These are phyloP conservation scores for Otocyon megalotis DNA, from an alignment of 2,113 vertebrate genomes.

Conservation along the genomic window DNA sequence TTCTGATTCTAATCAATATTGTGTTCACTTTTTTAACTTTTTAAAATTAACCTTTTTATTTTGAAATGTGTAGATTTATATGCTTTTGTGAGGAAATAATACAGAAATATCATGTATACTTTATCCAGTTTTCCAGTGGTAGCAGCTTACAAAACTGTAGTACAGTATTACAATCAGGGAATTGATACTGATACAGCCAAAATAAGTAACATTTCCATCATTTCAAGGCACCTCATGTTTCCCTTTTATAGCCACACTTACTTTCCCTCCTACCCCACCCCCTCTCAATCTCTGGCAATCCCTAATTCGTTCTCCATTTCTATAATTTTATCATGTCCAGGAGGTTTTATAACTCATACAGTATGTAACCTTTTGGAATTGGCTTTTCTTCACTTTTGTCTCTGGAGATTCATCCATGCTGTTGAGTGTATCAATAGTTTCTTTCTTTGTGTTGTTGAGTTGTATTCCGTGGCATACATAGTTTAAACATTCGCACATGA, in stretches of 20 bases:
- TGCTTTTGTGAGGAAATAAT: neutral
- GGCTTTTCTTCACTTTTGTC: neutral
- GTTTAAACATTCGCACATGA: neutral
- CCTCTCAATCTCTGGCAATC: neutral
- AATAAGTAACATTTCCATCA: neutral
- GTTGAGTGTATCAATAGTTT: neutral
- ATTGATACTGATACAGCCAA: neutral
- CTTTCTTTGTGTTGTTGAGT: neutral
- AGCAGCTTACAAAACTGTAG: neutral
- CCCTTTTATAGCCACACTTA: neutral
- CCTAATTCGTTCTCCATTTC: neutral
- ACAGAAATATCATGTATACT: neutral
- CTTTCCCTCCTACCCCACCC: neutral
- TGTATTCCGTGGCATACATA: neutral
- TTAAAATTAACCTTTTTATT: neutral
- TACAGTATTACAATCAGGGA: neutral
- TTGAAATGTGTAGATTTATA: neutral
- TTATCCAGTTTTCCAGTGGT: neutral
- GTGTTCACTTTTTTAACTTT: neutral
- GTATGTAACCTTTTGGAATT: neutral
- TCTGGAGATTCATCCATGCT: neutral
- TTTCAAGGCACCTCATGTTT: neutral
- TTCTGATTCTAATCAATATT: neutral
- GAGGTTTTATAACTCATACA: neutral
- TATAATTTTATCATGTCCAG: neutral